Conservation (phyloP, 2,113 vertebrate genomes). For the Lepus americanus region DNA sequence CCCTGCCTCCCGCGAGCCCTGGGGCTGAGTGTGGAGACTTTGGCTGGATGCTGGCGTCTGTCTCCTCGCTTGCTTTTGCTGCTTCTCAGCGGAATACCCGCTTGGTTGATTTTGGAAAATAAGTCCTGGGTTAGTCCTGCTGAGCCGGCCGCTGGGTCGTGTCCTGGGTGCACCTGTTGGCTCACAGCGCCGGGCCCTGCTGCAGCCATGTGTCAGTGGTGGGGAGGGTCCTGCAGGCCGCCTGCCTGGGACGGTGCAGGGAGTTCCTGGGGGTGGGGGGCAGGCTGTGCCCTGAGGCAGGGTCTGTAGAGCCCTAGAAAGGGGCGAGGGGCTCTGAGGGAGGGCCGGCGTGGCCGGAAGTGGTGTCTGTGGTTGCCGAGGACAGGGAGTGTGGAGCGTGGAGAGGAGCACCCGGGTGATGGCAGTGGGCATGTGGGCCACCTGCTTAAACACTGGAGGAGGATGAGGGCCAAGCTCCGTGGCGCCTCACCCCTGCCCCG, state of each 20-base stretch:
- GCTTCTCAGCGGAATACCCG: not conserved
- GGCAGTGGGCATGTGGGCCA: not conserved
- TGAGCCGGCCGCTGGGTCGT: no score
- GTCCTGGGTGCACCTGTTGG: no score
- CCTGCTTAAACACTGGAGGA: no score
- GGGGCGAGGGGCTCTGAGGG: no score
- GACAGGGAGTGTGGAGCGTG: no score
- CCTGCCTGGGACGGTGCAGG: no score
- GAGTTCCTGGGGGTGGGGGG: not conserved
- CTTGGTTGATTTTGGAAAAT: not conserved
- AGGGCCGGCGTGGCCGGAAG: not conserved
- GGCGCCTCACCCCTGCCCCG: no score
- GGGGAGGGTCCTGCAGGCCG: not conserved
- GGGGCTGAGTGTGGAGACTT: not conserved
- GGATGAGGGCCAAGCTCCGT: not conserved
- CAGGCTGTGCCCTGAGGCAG: no score
- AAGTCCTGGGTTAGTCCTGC: not conserved
- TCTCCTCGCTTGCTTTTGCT: not conserved
- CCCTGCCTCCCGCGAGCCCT: not conserved
- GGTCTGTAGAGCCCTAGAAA: no score
- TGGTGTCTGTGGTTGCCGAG: not conserved
- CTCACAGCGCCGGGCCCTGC: not conserved
- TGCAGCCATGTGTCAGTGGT: no score
- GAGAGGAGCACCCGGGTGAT: not conserved
- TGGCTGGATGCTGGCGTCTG: not conserved